Percentiles rank a stretch among this genome's conserved stretches.
Conservation (phyloP, 2,888 invertebrate genomes). For the Nymphalis urticae region DNA sequence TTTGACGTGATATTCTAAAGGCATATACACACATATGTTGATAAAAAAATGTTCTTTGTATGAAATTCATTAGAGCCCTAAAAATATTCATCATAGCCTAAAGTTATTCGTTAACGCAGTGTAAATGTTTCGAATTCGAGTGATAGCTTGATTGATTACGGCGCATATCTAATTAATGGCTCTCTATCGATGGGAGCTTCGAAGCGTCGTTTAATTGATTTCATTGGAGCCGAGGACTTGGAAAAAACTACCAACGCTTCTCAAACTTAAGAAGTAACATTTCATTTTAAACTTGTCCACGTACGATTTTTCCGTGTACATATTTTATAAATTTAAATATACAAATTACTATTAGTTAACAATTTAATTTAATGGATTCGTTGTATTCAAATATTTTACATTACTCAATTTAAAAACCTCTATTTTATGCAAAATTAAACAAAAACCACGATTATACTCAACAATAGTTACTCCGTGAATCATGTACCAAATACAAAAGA, state of each 20-base stretch:
- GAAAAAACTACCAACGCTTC: constrained; percentile 53
- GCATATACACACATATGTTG: too few species aligned
- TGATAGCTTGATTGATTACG: constrained; percentile 61
- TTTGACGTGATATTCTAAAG: too few species aligned
- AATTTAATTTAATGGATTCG: too few species aligned
- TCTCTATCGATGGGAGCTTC: constrained; percentile 54
- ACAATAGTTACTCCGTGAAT: constrained; percentile 5
- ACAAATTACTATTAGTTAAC: background rate
- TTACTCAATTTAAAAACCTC: constrained; percentile 2
- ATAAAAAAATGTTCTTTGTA: too few species aligned
- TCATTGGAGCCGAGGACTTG: constrained; percentile 53
- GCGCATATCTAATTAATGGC: constrained; percentile 68
- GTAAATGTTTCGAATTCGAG: constrained; percentile 30
- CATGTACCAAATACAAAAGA: constrained; percentile 18
- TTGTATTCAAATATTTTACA: background rate
- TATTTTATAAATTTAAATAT: too few species aligned
- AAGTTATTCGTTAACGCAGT: background rate
- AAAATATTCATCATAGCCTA: too few species aligned
- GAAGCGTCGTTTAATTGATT: constrained; percentile 74
- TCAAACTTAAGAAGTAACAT: constrained; percentile 48
- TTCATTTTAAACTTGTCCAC: too few species aligned
- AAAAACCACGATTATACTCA: background rate
- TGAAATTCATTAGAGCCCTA: too few species aligned
- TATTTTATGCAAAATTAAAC: constrained; percentile 26
- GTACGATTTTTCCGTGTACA: too few species aligned